Conservation (phyloP, 2,797 vertebrate species). For the Pitangus sulphuratus region DNA sequence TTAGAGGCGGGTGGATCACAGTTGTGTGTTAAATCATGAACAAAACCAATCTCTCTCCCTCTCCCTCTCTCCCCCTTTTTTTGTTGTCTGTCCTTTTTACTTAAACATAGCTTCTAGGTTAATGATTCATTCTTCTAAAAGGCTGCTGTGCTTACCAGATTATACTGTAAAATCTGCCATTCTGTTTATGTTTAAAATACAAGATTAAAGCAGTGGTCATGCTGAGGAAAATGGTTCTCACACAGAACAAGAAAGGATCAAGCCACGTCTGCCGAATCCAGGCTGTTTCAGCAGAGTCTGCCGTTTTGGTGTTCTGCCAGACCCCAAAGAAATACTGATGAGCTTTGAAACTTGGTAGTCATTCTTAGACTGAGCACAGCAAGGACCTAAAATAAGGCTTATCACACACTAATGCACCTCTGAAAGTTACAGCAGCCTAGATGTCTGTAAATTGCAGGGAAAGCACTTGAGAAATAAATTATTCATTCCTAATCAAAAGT, state of each 20-base stretch:
- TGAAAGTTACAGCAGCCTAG: background rate
- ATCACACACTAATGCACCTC: background rate
- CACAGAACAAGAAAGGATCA: conserved; percentile 51
- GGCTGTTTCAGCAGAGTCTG: background rate
- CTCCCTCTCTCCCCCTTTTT: background rate
- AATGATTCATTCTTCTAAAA: conserved; percentile 62
- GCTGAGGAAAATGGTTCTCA: conserved; percentile 62
- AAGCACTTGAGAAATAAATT: conserved; percentile 29
- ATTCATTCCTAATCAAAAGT: background rate
- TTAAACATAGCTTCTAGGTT: conserved; percentile 54
- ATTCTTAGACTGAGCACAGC: background rate
- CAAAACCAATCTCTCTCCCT: conserved; percentile 4
- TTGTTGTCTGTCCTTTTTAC: conserved; percentile 29
- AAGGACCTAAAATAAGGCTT: background rate
- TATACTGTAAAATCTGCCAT: conserved; percentile 66
- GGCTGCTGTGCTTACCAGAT: conserved; percentile 48
- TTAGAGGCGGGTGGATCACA: background rate
- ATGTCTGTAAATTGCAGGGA: background rate
- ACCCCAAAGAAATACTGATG: background rate
- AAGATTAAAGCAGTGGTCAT: conserved; percentile 67
- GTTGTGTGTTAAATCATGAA: conserved; percentile 37
- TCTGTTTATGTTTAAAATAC: conserved; percentile 63
- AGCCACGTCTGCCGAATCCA: background rate
- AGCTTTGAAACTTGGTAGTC: conserved; percentile 29
- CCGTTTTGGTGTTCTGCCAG: conserved; percentile 6